Conservation (phyloP, 2,113 vertebrate genomes). For the Mastomys coucha region DNA sequence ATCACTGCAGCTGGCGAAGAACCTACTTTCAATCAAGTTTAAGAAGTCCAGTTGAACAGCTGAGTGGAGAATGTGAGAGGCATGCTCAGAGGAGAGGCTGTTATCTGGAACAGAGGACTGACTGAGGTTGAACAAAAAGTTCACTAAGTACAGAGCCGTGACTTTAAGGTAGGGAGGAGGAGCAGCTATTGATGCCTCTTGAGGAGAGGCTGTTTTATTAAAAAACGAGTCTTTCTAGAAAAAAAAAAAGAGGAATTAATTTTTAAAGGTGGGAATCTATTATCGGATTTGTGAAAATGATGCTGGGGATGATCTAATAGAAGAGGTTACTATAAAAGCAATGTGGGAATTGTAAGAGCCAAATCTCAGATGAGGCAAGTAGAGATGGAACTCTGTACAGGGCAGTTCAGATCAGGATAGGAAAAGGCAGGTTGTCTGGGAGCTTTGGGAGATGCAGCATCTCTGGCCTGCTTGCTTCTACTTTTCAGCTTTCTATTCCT, state of each 20-base stretch:
- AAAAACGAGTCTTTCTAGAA: background rate
- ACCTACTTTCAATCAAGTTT: background rate
- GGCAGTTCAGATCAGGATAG: background rate
- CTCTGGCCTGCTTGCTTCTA: background rate
- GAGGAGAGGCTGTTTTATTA: background rate
- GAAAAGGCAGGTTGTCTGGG: background rate
- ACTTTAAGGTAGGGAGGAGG: background rate
- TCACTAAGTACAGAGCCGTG: background rate
- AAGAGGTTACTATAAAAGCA: background rate
- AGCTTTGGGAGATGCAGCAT: background rate
- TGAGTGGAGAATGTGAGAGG: background rate
- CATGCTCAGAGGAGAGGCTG: background rate
- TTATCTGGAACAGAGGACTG: background rate
- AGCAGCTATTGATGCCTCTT: background rate
- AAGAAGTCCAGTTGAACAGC: background rate
- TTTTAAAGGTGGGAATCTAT: background rate
- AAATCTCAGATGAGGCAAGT: background rate
- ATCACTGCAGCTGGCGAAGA: background rate
- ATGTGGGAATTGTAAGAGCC: background rate
- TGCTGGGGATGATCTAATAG: background rate
- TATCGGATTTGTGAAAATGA: background rate
- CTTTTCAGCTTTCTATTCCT: background rate
- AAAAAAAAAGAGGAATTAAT: background rate
- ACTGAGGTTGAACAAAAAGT: background rate
- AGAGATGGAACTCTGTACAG: background rate